Evolutionary conservation across 2,888 invertebrate species (phyloP).

Genomic region (Aproaerema taeniolella): DNA sequence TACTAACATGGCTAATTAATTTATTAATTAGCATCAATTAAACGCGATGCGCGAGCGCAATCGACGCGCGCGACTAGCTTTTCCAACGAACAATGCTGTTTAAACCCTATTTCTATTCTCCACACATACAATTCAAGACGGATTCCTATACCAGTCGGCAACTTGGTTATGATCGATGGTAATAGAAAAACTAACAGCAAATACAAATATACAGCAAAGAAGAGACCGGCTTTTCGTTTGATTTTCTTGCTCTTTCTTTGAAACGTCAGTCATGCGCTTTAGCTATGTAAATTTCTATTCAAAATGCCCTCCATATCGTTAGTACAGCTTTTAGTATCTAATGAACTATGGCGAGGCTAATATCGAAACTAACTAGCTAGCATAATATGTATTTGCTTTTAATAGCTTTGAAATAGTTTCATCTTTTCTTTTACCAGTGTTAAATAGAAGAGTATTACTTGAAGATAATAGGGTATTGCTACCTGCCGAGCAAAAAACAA

Average conservation of each 20-base stretch:
- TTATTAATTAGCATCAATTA: constrained; percentile 74
- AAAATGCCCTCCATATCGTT: no score
- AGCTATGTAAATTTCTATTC: no score
- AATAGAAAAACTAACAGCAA: constrained; percentile 30
- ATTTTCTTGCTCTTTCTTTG: constrained; percentile 44
- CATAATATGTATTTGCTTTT: no score
- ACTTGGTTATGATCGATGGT: constrained; percentile 33
- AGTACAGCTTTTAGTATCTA: no score
- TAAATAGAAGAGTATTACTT: no score
- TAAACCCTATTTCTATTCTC: constrained; percentile 45
- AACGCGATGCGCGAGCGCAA: constrained; percentile 52
- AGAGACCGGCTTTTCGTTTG: constrained; percentile 37
- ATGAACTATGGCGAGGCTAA: no score
- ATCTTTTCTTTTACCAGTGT: no score
- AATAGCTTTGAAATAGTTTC: no score
- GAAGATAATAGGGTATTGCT: no score
- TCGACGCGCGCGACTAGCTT: constrained; percentile 53
- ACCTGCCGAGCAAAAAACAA: no score
- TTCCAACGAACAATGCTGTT: constrained; percentile 55
- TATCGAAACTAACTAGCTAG: no score
- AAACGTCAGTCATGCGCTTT: no score
- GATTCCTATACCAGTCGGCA: constrained; percentile 43
- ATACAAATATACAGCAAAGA: constrained; percentile 30
- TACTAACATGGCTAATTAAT: constrained; percentile 72
- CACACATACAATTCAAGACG: constrained; percentile 38